Evolutionary conservation across 2,113 vertebrate species (phyloP).

Genomic region (Sclerurus mexicanus): DNA sequence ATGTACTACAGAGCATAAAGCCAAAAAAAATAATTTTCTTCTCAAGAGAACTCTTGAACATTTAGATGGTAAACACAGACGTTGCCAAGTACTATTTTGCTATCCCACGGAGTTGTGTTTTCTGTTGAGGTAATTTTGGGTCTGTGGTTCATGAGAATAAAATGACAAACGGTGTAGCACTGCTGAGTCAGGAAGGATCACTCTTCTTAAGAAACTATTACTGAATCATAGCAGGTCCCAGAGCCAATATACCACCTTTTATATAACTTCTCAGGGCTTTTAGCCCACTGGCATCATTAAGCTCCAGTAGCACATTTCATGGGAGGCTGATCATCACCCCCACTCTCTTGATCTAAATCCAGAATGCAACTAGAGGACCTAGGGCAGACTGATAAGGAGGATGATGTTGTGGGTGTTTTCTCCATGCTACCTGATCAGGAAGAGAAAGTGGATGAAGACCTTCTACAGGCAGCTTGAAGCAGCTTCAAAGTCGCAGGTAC

Average conservation of each 20-base stretch:
- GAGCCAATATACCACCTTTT: not conserved
- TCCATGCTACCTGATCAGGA: not conserved
- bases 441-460: not conserved
- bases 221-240: not conserved
- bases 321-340: not conserved
- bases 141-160: not conserved
- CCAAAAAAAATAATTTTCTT: not conserved
- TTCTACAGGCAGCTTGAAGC: not conserved
- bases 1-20: not conserved
- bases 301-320: not conserved
- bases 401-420: not conserved
- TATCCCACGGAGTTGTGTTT: not conserved
- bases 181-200: not conserved
- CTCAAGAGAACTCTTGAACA: not conserved
- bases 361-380: not conserved
- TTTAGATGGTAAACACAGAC: not conserved
- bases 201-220: not conserved
- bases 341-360: not conserved
- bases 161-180: not conserved
- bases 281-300: not conserved
- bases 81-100: not conserved
- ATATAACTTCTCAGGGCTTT: not conserved
- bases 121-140: not conserved
- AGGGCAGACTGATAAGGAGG: not conserved
- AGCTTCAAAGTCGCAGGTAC: too few relatives aligned